phyloP scores from a whole-genome alignment of 2,888 invertebrate species.

The Elegia similella region DNA sequence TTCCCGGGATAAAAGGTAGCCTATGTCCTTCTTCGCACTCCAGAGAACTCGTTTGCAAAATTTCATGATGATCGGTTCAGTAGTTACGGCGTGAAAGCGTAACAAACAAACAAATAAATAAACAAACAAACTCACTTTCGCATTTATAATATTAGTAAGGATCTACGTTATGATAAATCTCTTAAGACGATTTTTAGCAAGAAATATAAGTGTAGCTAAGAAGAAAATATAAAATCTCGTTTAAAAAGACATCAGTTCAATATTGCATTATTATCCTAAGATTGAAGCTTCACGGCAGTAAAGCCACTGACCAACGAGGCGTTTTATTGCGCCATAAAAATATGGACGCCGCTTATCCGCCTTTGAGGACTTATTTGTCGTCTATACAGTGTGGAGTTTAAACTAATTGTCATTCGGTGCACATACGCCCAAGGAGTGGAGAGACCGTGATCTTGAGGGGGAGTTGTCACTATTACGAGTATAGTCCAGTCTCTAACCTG shows the following conservation, averaged over 20 bases:
- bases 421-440: slow-evolving; percentile 53
- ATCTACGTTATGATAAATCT: too few relatives aligned
- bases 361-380: slow-evolving; percentile 50
- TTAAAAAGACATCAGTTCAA: slow-evolving; percentile 16
- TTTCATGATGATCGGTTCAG: too few relatives aligned
- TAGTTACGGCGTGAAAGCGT: too few relatives aligned
- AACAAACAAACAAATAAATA: too few relatives aligned
- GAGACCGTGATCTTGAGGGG: slow-evolving; percentile 69
- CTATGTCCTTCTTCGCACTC: too few relatives aligned
- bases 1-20: too few relatives aligned
- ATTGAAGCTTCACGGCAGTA: slow-evolving; percentile 19
- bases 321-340: slow-evolving; percentile 22
- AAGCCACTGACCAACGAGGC: slow-evolving; percentile 19
- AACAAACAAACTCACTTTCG: too few relatives aligned
- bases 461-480: slow-evolving; percentile 57
- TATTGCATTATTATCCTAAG: slow-evolving; percentile 17
- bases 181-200: not conserved
- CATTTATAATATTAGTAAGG: too few relatives aligned
- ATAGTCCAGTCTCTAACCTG: too few relatives aligned
- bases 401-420: slow-evolving; percentile 66
- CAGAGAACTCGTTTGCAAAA: too few relatives aligned
- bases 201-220: not conserved
- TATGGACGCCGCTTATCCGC: slow-evolving; percentile 34
- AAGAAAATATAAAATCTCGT: slow-evolving; percentile 12
- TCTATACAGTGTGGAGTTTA: slow-evolving; percentile 39